These are phyloP conservation scores for Pocillopora verrucosa DNA, from an alignment of 64 coral and sea anemone genomes.

Conservation along the genomic window DNA sequence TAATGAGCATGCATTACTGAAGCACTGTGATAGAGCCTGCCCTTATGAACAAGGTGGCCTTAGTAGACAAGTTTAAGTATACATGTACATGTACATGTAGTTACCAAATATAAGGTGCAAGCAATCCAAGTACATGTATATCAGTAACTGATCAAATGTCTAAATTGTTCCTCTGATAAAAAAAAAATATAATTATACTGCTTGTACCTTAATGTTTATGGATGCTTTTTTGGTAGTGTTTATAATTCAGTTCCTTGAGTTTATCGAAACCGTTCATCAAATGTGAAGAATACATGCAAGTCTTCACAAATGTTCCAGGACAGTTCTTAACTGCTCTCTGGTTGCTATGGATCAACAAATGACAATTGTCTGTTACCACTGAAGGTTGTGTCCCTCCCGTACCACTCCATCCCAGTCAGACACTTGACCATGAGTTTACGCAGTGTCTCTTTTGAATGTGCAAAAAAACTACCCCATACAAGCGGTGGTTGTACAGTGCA, in stretches of 20 bases:
- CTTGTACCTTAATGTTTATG: conserved; percentile 18
- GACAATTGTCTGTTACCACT: conserved; percentile 14
- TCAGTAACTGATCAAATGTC: background rate
- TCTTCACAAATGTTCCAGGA: conserved; percentile 1
- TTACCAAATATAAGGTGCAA: too few species aligned
- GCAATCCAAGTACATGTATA: too few species aligned
- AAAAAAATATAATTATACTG: background rate
- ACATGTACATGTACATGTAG: too few species aligned
- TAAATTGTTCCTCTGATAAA: background rate
- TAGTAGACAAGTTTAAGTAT: too few species aligned
- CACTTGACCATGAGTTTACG: background rate
- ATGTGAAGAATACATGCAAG: background rate
- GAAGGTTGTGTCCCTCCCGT: conserved; percentile 1
- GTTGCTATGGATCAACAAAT: background rate
- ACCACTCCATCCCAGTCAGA: conserved; percentile 1
- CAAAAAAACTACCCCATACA: background rate
- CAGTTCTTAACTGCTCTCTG: conserved; percentile 32
- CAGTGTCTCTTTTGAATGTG: conserved; percentile 26
- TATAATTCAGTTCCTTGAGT: conserved; percentile 4
- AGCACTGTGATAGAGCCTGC: too few species aligned
- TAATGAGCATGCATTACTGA: too few species aligned
- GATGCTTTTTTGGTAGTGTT: background rate
- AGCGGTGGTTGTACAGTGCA: conserved; percentile 11
- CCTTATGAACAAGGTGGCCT: too few species aligned
- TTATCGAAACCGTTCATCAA: background rate